phyloP scores from a whole-genome alignment of 2,888 invertebrate genomes.

The Carpatolechia fugitivella region DNA sequence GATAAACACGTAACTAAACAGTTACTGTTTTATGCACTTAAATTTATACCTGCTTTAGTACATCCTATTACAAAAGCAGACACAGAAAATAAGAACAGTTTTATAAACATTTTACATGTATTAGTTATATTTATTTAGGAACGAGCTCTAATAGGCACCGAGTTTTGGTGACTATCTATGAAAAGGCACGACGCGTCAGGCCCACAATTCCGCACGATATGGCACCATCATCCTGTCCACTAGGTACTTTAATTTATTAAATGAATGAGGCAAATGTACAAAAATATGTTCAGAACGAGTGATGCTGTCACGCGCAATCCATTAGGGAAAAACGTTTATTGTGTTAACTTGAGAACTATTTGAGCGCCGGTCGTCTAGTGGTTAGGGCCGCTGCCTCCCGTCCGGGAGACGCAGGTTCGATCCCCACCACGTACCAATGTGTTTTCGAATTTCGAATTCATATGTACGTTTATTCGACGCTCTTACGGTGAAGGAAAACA shows the following conservation, averaged over 20 bases:
- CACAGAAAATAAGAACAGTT: conserved; percentile 30
- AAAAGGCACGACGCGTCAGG: not conserved
- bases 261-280: conserved; percentile 51
- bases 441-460: no score
- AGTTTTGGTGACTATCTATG: no score
- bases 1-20: no score
- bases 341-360: no score
- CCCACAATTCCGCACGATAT: not conserved
- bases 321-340: conserved; percentile 40
- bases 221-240: not conserved
- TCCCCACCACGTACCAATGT: no score
- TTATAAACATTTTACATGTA: not conserved
- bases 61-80: conserved; percentile 32
- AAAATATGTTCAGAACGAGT: conserved; percentile 36
- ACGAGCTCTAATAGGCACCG: not conserved
- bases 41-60: conserved; percentile 24
- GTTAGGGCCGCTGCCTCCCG: no score
- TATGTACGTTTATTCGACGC: no score
- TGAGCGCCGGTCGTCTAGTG: no score
- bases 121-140: not conserved
- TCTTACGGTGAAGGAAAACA: no score
- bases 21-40: no score
- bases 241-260: conserved; percentile 47
- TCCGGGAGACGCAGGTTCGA: no score
- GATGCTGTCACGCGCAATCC: conserved; percentile 56